Percentiles rank a stretch among this genome's conserved stretches.
Evolutionary conservation across 2,888 invertebrate species (phyloP).

Genomic region (Papilio elwesi): DNA sequence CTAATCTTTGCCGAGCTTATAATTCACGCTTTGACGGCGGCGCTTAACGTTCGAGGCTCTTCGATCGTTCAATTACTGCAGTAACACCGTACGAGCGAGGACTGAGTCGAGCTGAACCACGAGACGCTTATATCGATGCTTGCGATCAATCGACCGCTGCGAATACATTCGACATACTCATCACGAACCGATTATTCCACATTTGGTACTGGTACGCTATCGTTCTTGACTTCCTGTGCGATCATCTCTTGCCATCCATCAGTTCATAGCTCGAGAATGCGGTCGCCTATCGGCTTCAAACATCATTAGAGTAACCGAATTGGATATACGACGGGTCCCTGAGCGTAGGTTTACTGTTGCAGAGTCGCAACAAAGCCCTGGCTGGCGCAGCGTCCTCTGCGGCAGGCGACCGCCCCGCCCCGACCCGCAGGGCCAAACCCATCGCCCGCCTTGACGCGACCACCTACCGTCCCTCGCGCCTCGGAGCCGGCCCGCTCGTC

Average conservation of each 20-base stretch:
- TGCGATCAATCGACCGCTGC: neutral
- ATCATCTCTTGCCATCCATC: conserved; percentile 33
- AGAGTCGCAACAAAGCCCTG: conserved; percentile 80
- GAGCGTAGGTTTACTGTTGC: conserved; percentile 79
- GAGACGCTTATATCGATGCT: neutral
- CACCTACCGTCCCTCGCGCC: conserved; percentile 68
- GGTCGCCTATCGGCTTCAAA: conserved; percentile 14
- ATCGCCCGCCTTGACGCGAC: conserved; percentile 65
- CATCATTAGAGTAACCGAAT: conserved; percentile 40
- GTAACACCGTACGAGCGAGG: neutral
- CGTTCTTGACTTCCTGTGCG: neutral
- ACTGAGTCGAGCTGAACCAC: neutral
- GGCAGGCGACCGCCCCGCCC: conserved; percentile 43
- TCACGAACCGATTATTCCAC: neutral
- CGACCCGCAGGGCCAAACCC: conserved; percentile 51
- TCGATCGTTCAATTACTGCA: neutral
- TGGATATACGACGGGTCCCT: conserved; percentile 52
- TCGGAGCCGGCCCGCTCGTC: conserved; percentile 62
- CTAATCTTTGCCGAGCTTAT: conserved; percentile 25
- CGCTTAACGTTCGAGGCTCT: neutral
- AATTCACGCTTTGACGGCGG: conserved; percentile 22
- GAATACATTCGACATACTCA: neutral
- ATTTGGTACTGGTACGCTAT: neutral
- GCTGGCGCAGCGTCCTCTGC: conserved; percentile 47
- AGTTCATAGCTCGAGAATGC: conserved; percentile 15